A percentile compares a stretch with the other conserved stretches of the same genome.
These are phyloP conservation scores for Microplitis mediator DNA, from an alignment of 1,140 invertebrate species.

Conservation along the genomic window DNA sequence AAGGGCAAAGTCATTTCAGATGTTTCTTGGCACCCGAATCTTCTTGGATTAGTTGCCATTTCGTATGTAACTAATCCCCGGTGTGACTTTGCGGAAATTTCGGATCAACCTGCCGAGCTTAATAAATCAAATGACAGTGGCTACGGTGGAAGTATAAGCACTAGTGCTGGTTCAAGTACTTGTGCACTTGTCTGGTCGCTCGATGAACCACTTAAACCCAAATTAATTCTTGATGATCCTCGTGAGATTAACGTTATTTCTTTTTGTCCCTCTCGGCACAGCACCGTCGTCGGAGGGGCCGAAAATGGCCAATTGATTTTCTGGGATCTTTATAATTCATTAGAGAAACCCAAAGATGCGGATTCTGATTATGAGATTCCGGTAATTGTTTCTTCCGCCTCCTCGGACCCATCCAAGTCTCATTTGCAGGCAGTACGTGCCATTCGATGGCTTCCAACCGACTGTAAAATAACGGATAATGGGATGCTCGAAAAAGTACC, in stretches of 20 bases:
- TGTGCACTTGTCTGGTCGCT: constrained; percentile 73
- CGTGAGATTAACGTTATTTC: constrained; percentile 67
- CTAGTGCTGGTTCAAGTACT: not conserved
- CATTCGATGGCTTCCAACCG: constrained; percentile 70
- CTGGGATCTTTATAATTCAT: constrained; percentile 71
- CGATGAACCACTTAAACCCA: constrained; percentile 69
- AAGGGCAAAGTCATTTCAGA: constrained; percentile 67
- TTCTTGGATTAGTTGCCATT: constrained; percentile 67
- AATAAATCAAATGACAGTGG: not conserved
- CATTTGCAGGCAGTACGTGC: constrained; percentile 66
- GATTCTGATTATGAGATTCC: constrained; percentile 67
- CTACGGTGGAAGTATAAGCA: not conserved
- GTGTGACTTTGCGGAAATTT: not conserved
- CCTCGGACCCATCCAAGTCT: constrained; percentile 65
- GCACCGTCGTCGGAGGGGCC: constrained; percentile 72
- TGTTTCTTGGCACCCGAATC: constrained; percentile 69
- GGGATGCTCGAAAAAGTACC: constrained; percentile 57
- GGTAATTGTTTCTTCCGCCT: constrained; percentile 43
- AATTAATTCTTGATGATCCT: constrained; percentile 68
- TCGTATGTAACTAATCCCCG: constrained; percentile 62
- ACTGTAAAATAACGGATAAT: constrained; percentile 63
- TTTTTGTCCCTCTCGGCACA: constrained; percentile 70
- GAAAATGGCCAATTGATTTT: constrained; percentile 72
- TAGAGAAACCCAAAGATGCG: not conserved
- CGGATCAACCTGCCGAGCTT: not conserved